phyloP scores from a whole-genome alignment of 2,113 vertebrate genomes.

The Anoplopoma fimbria region DNA sequence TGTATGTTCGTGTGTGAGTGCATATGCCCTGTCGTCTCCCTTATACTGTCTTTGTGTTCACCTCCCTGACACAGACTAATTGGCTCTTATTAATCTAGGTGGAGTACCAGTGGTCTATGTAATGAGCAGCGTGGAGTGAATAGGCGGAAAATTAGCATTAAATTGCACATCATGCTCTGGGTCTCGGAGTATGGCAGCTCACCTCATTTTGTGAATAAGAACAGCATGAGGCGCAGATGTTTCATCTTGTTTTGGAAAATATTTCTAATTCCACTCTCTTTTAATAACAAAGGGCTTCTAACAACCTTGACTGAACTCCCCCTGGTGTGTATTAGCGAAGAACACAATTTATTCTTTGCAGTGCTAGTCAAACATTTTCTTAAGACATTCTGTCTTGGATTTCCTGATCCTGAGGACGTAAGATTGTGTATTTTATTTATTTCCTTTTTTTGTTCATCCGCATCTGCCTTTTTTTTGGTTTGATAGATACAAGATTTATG shows the following conservation, averaged over 20 bases:
- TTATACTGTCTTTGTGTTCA: conserved; percentile 46
- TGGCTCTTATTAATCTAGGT: conserved; percentile 66
- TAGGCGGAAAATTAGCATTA: conserved; percentile 67
- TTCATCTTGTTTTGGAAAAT: conserved; percentile 61
- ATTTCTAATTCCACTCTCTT: conserved; percentile 53
- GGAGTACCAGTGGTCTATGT: conserved; percentile 61
- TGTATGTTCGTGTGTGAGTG: conserved; percentile 27
- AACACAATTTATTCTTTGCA: conserved; percentile 45
- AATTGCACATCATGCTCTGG: conserved; percentile 65
- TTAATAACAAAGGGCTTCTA: conserved; percentile 59
- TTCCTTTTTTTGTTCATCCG: background rate
- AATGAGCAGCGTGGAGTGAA: conserved; percentile 63
- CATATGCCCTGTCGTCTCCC: background rate
- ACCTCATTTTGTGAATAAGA: conserved; percentile 55
- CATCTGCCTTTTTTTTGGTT: background rate
- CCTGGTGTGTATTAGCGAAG: conserved; percentile 44
- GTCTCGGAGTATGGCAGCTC: conserved; percentile 42
- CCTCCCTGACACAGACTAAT: conserved; percentile 62
- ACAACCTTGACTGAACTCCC: conserved; percentile 66
- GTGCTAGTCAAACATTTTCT: conserved; percentile 18
- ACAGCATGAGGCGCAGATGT: conserved; percentile 69
- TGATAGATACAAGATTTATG: background rate
- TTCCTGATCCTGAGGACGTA: background rate
- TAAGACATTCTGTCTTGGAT: conserved; percentile 11
- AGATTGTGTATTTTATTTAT: background rate